Evolutionary conservation across 2,888 invertebrate genomes (phyloP).

Genomic region (Hemaris fuciformis): DNA sequence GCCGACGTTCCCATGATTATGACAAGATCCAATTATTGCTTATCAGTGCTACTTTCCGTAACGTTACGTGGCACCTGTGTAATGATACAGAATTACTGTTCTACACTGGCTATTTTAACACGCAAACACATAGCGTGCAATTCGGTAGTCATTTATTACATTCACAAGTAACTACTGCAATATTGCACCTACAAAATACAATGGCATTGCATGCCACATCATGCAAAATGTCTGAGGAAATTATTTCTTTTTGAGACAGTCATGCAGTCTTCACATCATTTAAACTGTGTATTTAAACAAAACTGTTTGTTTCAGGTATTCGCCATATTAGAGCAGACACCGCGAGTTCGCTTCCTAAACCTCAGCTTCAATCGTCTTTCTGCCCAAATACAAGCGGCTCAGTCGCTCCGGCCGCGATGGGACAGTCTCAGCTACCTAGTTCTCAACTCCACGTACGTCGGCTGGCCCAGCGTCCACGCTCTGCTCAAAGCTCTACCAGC

Average conservation of each 20-base stretch:
- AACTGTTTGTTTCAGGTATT: slow-evolving; percentile 84
- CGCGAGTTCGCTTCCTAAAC: slow-evolving; percentile 94
- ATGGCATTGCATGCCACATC: not conserved
- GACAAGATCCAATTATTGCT: slow-evolving; percentile 35
- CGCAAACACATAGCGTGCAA: not conserved
- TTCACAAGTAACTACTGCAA: not conserved
- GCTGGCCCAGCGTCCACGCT: slow-evolving; percentile 91
- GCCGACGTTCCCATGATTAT: slow-evolving; percentile 37
- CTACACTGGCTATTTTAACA: slow-evolving; percentile 6
- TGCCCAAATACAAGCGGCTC: slow-evolving; percentile 84
- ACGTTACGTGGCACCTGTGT: slow-evolving; percentile 28
- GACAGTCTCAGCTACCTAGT: slow-evolving; percentile 88
- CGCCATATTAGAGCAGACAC: slow-evolving; percentile 92
- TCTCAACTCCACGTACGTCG: slow-evolving; percentile 92
- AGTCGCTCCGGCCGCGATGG: slow-evolving; percentile 72
- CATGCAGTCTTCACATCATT: no score
- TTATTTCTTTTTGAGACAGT: no score
- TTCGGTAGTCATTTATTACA: not conserved
- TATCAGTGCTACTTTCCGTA: slow-evolving; percentile 31
- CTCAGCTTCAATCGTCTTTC: slow-evolving; percentile 93
- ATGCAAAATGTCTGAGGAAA: not conserved
- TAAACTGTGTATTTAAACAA: no score
- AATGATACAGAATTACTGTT: slow-evolving; percentile 21
- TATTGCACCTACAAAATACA: not conserved
- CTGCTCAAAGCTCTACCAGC: slow-evolving; percentile 88